These are phyloP conservation scores for Pseudomugil tenellus DNA, from an alignment of 2,797 vertebrate species.

Conservation along the genomic window DNA sequence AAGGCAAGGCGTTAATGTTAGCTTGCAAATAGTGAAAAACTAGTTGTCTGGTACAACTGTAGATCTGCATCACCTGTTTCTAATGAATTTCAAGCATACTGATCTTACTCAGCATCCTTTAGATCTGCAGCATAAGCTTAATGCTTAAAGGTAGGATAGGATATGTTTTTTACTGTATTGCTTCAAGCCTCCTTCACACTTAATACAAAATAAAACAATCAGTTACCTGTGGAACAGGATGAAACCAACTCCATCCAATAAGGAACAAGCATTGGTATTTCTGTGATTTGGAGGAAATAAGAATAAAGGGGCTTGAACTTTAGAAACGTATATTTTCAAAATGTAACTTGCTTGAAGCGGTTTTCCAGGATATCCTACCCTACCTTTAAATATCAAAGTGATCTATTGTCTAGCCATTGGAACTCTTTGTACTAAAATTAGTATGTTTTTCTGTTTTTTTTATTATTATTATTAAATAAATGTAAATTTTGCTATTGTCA, in stretches of 20 bases:
- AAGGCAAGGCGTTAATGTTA: background rate
- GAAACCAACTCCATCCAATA: too few species aligned
- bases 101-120: background rate
- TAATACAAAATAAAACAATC: too few species aligned
- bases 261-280: too few species aligned
- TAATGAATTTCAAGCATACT: constrained; percentile 4
- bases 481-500: background rate
- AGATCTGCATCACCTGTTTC: background rate
- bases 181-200: too few species aligned
- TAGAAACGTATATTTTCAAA: too few species aligned
- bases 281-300: too few species aligned
- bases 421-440: background rate
- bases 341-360: too few species aligned
- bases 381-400: background rate
- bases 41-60: background rate
- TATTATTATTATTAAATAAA: background rate
- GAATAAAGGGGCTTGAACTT: too few species aligned
- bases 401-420: background rate
- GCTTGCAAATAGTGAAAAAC: background rate
- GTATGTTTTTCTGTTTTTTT: background rate
- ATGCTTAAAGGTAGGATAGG: too few species aligned
- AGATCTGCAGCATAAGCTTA: background rate
- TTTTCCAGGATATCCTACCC: too few species aligned
- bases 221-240: too few species aligned
- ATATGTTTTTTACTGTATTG: too few species aligned